These are phyloP conservation scores for Menura novaehollandiae DNA, from an alignment of 2,113 vertebrate genomes.

Conservation along the genomic window DNA sequence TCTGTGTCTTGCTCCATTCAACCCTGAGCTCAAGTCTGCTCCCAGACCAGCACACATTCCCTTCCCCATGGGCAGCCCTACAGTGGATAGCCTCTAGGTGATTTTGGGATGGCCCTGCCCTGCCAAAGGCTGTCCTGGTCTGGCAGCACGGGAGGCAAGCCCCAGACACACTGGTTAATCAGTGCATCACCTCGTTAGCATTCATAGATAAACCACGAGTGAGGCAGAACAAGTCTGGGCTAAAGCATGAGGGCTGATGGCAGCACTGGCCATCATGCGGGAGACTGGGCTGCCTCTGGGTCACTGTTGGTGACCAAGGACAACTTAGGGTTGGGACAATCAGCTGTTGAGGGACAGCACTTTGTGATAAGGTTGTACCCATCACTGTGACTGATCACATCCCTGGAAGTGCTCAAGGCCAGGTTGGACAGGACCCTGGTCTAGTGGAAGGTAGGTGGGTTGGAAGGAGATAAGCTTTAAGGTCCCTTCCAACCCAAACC, in stretches of 20 bases:
- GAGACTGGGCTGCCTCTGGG: not conserved
- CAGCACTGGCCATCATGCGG: not conserved
- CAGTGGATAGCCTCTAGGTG: not conserved
- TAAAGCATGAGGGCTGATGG: not conserved
- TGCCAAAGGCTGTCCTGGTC: not conserved
- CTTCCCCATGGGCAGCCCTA: not conserved
- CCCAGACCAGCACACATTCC: not conserved
- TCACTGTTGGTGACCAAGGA: not conserved
- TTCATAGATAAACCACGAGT: not conserved
- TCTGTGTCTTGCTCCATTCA: not conserved
- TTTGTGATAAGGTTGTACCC: fast-evolving
- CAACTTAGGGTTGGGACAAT: not conserved
- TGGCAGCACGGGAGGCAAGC: not conserved
- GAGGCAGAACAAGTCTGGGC: fast-evolving
- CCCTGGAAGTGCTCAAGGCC: not conserved
- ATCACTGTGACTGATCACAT: fast-evolving
- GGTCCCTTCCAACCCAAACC: not conserved
- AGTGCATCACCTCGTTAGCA: not conserved
- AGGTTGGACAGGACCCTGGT: not conserved
- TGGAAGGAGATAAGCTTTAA: not conserved
- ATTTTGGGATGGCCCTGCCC: not conserved
- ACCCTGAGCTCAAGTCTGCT: not conserved
- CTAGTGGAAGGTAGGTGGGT: not conserved
- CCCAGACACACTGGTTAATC: not conserved
- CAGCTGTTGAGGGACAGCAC: not conserved